These are phyloP conservation scores for Zenarchopterus dispar DNA, from an alignment of 2,797 vertebrate species.

Conservation along the genomic window DNA sequence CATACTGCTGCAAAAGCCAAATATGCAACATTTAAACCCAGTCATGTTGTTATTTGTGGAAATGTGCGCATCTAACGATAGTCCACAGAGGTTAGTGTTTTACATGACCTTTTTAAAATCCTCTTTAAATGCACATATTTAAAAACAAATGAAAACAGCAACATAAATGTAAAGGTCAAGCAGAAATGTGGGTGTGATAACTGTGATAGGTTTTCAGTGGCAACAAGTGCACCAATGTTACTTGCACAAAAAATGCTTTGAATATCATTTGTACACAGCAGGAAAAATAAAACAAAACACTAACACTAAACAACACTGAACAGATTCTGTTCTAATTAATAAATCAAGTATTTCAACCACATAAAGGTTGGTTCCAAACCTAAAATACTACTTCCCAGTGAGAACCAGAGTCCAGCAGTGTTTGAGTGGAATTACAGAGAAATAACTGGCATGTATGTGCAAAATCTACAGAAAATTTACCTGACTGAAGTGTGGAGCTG, in stretches of 20 bases:
- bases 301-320: neutral
- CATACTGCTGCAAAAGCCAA: neutral
- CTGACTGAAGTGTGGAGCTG: too few species aligned
- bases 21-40: conserved; percentile 32
- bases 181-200: conserved; percentile 49
- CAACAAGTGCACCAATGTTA: conserved; percentile 30
- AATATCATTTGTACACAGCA: conserved; percentile 29
- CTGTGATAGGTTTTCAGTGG: conserved; percentile 27
- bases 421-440: too few species aligned
- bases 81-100: conserved; percentile 41
- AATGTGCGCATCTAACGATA: conserved; percentile 14
- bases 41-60: conserved; percentile 29
- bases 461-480: too few species aligned
- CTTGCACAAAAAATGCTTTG: conserved; percentile 14
- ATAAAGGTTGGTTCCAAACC: neutral
- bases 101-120: conserved; percentile 68
- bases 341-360: neutral
- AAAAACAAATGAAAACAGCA: conserved; percentile 59
- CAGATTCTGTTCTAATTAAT: neutral
- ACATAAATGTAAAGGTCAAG: conserved; percentile 66
- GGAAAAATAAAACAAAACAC: neutral
- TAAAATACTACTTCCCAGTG: too few species aligned
- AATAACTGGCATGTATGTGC: too few species aligned
- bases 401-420: too few species aligned
- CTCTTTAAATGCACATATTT: conserved; percentile 69